These are phyloP conservation scores for Mactromeris polynyma DNA, from an alignment of 2,888 invertebrate genomes.

Conservation along the genomic window DNA sequence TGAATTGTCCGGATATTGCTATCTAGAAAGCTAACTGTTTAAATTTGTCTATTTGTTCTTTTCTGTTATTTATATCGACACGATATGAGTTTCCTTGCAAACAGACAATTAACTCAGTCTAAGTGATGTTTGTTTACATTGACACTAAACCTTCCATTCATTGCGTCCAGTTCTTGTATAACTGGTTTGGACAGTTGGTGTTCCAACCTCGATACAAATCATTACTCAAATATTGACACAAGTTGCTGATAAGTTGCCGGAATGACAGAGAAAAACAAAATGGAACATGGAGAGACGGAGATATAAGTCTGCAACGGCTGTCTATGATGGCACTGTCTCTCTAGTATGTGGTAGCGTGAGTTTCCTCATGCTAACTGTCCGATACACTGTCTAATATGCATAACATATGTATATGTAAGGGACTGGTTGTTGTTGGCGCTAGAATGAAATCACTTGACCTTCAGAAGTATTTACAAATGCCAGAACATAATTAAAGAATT, in stretches of 20 bases:
- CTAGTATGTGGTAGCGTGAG: no score
- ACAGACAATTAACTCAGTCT: neutral
- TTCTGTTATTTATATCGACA: neutral
- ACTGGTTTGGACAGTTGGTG: neutral
- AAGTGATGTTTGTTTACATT: neutral
- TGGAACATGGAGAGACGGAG: neutral
- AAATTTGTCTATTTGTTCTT: neutral
- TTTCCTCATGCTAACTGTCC: neutral
- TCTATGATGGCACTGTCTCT: no score
- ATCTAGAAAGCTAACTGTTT: neutral
- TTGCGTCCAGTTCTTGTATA: neutral
- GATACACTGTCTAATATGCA: neutral
- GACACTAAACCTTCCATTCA: neutral
- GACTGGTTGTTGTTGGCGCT: no score
- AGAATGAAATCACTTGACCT: no score
- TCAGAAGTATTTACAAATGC: no score
- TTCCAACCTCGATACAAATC: neutral
- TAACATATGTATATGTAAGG: neutral
- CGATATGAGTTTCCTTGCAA: neutral
- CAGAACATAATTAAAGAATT: no score
- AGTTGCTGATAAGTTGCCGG: neutral
- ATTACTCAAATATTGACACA: slow-evolving; percentile 10
- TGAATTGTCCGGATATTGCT: neutral
- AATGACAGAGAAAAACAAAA: neutral
- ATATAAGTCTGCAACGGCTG: neutral